Evolutionary conservation across 2,888 invertebrate genomes (phyloP), one percentile per base, ranked within the genome.

Genomic region (Hirtodrosophila histrioides): DNA sequence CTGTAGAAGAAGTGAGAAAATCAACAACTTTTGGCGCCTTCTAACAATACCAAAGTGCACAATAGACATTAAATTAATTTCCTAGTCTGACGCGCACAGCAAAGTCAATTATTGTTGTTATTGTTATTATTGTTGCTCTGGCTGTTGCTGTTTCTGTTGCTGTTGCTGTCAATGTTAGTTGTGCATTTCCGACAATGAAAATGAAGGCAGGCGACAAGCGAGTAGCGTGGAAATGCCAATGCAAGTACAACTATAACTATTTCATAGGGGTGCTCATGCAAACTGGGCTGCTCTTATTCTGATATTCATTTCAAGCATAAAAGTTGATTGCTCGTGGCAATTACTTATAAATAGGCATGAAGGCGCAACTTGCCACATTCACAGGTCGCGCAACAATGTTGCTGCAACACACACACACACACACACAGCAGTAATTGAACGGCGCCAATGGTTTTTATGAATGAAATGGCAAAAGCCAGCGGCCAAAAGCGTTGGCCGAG

Each of bases 401-500:
- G 70, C 79, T 31, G 43, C 56, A 71, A 71, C 79, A 75, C 17
- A 37, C 4, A 37, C 31, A 31, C 29, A 43, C n/a, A n/a, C n/a
- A n/a, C 36, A 27, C 54, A 4, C 10, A 33, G 48, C 5, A 27
- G 6, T 5, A 27, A 27, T 17, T 17, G 78, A 67, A 17, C 17
- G 17, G 17, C 17, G 17, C 17, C 57, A 66, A 58, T 64, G 51
- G 44, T 55, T 68, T 85, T 83, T 82, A 83, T 83, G 82, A 83
- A 83, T 82, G 82, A 82, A 82, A 65, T 40, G 35, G 11, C 48
- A 4, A 37, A 48, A 48, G 17, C 17, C 67, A 64, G 72, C 72
- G 72, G 67, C 37, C 55, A 10, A 43, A 43, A 58, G 33, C 44
- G 10, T 27, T 35, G 29, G n/a, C 9, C 29, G 55, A 69, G 64